Percentiles rank a stretch among this genome's conserved stretches.
Evolutionary conservation across 2,113 vertebrate genomes (phyloP).

Genomic region (Cololabis saira): DNA sequence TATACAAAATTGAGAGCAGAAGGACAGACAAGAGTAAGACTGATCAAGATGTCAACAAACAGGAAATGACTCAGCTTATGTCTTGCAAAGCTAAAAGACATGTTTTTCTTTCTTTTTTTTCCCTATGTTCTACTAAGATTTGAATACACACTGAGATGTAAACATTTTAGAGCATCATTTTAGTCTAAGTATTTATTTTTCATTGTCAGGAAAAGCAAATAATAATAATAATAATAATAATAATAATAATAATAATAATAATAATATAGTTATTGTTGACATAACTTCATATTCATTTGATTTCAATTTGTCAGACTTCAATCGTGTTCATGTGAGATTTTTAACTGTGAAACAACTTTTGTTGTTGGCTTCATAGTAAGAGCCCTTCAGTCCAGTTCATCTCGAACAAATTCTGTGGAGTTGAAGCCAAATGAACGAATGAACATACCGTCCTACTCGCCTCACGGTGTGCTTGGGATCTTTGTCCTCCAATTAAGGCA

Average conservation of each 20-base stretch:
- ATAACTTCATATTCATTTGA: not conserved
- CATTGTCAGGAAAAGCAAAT: too few relatives aligned
- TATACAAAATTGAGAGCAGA: constrained; percentile 5
- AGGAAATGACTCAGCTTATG: constrained; percentile 29
- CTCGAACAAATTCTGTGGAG: not conserved
- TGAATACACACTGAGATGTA: too few relatives aligned
- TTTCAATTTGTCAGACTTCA: not conserved
- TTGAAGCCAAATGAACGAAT: too few relatives aligned
- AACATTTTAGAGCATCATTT: too few relatives aligned
- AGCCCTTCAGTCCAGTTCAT: not conserved
- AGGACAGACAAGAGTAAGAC: not conserved
- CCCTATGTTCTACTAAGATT: too few relatives aligned
- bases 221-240: too few relatives aligned
- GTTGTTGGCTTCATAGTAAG: not conserved
- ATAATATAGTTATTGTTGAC: too few relatives aligned
- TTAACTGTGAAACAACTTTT: too few relatives aligned
- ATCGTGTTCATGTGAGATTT: not conserved
- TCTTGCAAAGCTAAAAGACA: constrained; percentile 19
- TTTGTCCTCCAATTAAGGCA: not conserved
- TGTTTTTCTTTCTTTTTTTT: too few relatives aligned
- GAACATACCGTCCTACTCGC: not conserved
- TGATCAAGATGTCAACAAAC: constrained; percentile 32
- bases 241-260: too few relatives aligned
- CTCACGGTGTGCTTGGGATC: not conserved
- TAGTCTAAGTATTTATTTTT: too few relatives aligned